phyloP scores from a whole-genome alignment of 92 coral and sea anemone species.

The Siderastrea siderea region DNA sequence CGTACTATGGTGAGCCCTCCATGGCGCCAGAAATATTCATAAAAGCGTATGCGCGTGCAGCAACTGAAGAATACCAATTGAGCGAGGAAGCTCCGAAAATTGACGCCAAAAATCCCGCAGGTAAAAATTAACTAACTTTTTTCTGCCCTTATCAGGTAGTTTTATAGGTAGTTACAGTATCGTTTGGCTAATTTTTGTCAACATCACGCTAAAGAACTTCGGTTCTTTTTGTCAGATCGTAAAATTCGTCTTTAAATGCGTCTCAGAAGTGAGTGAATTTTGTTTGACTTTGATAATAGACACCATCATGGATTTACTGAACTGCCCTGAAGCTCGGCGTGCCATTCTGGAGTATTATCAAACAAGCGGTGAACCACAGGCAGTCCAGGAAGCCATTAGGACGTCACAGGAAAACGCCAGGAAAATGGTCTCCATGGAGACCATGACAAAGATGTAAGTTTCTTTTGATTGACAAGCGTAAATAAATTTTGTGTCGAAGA shows the following conservation, averaged over 20 bases:
- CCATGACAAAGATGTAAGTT: conserved; percentile 25
- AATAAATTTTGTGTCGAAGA: too few relatives aligned
- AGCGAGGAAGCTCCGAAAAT: conserved; percentile 71
- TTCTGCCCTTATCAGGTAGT: not conserved
- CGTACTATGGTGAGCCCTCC: conserved; percentile 76
- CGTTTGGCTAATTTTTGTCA: too few relatives aligned
- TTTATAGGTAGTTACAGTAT: too few relatives aligned
- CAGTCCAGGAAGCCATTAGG: conserved; percentile 73
- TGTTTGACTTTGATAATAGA: conserved; percentile 20
- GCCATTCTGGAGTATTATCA: conserved; percentile 74
- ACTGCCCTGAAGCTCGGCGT: conserved; percentile 66
- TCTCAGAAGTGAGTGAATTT: not conserved
- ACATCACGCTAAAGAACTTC: too few relatives aligned
- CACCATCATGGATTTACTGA: conserved; percentile 75
- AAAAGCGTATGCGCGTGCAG: conserved; percentile 69
- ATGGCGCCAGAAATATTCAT: conserved; percentile 73
- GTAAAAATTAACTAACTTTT: conserved; percentile 1
- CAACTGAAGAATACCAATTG: conserved; percentile 56
- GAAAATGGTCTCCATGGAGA: conserved; percentile 38
- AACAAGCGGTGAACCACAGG: conserved; percentile 74
- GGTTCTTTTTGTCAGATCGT: not conserved
- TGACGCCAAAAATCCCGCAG: conserved; percentile 81
- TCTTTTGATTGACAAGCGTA: not conserved
- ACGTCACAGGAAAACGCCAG: conserved; percentile 40
- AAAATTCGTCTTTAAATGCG: not conserved